A percentile compares a stretch with the other conserved stretches of the same genome.
These are phyloP conservation scores for Procambarus virginalis DNA, from an alignment of 1,140 invertebrate genomes.

Conservation along the genomic window DNA sequence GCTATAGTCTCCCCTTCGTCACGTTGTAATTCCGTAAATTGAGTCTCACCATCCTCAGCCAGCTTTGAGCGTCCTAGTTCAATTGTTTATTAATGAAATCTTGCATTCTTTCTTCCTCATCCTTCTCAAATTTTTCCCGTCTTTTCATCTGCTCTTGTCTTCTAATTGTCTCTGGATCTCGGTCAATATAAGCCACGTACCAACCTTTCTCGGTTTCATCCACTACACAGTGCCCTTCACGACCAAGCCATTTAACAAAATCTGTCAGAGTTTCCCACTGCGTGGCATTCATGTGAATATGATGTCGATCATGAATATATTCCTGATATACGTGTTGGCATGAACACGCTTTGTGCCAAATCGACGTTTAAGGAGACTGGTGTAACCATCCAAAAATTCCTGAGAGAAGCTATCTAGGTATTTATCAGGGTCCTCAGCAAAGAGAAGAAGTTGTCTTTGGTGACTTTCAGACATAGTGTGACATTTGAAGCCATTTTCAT, in stretches of 20 bases:
- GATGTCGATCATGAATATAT: slow-evolving; percentile 93
- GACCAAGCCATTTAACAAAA: slow-evolving; percentile 95
- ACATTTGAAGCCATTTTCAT: slow-evolving; percentile 99
- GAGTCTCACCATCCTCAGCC: slow-evolving; percentile 74
- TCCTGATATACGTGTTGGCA: slow-evolving; percentile 98
- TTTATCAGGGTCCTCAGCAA: slow-evolving; percentile 94
- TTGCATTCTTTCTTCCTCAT: slow-evolving; percentile 91
- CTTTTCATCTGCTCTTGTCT: slow-evolving; percentile 84
- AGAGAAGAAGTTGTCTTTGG: slow-evolving; percentile 95
- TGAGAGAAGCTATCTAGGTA: slow-evolving; percentile 94
- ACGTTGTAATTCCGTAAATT: slow-evolving; percentile 83
- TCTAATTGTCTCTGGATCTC: slow-evolving; percentile 94
- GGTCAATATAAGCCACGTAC: slow-evolving; percentile 96
- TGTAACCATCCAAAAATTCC: slow-evolving; percentile 90
- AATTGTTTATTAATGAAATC: slow-evolving; percentile 89
- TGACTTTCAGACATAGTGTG: slow-evolving; percentile 98
- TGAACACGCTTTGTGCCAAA: slow-evolving; percentile 95
- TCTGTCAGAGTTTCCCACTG: slow-evolving; percentile 96
- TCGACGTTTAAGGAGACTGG: slow-evolving; percentile 87
- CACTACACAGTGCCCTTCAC: slow-evolving; percentile 91
- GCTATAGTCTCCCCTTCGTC: slow-evolving; percentile 82
- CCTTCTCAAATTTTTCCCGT: slow-evolving; percentile 95
- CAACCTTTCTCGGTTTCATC: slow-evolving; percentile 99
- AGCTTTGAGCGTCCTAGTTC: slow-evolving; percentile 70
- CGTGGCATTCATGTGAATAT: slow-evolving; percentile 99